These are phyloP conservation scores for Hemibagrus wyckioides DNA, from an alignment of 2,113 vertebrate species.

Conservation along the genomic window DNA sequence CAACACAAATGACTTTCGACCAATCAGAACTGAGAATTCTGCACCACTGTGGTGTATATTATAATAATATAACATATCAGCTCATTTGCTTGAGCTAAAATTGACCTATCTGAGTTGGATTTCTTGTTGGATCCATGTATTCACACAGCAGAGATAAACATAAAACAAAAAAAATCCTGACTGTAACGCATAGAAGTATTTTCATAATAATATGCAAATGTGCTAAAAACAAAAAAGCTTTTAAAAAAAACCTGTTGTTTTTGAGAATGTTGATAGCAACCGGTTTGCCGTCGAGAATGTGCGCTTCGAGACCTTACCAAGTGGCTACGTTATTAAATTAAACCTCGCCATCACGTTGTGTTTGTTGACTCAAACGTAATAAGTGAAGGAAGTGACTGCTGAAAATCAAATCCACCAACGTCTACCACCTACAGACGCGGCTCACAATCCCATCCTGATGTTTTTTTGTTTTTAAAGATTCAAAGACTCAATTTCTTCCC, in stretches of 20 bases:
- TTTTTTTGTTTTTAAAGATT: constrained; percentile 32
- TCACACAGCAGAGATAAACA: not conserved
- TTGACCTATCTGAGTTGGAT: not conserved
- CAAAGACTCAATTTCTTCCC: constrained; percentile 7
- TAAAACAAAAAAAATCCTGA: not conserved
- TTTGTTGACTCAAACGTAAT: not conserved
- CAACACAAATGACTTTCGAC: not conserved
- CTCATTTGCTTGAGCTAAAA: not conserved
- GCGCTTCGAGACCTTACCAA: not conserved
- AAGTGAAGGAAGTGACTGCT: not conserved
- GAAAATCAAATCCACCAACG: not conserved
- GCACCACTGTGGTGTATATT: not conserved
- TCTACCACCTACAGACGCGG: not conserved
- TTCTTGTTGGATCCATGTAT: not conserved
- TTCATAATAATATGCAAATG: not conserved
- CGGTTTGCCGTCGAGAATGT: not conserved
- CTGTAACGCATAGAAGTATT: not conserved
- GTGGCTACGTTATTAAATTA: not conserved
- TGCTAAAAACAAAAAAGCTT: not conserved
- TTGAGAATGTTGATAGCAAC: not conserved
- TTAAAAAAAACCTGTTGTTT: not conserved
- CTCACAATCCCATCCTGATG: not conserved
- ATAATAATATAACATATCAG: not conserved
- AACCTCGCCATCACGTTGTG: not conserved
- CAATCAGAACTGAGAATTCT: not conserved